Percentiles rank a stretch among this genome's conserved stretches.
phyloP scores from a whole-genome alignment of 2,888 invertebrate species.

The Leptinotarsa tumamoca region DNA sequence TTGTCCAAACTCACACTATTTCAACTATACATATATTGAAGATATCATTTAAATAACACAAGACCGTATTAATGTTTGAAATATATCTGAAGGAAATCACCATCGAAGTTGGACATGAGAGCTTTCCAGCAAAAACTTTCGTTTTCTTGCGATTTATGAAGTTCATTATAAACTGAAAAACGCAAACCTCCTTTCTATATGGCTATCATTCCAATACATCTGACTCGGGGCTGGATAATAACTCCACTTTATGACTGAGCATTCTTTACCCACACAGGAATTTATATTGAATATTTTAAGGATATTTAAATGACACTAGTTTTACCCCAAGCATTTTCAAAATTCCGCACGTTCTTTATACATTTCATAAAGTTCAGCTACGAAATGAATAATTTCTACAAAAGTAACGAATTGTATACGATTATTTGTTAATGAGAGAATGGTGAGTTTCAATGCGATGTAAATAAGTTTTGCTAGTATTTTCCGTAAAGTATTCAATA shows the following conservation, averaged over 20 bases:
- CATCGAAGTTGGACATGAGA: too few species aligned
- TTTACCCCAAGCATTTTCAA: background rate
- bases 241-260: constrained; percentile 7
- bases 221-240: constrained; percentile 1
- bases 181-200: background rate
- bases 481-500: background rate
- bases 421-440: background rate
- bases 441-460: background rate
- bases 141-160: too few species aligned
- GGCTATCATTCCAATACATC: background rate
- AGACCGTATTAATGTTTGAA: too few species aligned
- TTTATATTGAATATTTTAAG: constrained; percentile 34
- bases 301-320: constrained; percentile 40
- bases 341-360: background rate
- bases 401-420: background rate
- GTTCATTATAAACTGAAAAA: background rate
- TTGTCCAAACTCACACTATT: too few species aligned
- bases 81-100: too few species aligned
- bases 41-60: too few species aligned
- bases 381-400: background rate
- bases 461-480: background rate
- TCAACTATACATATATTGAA: too few species aligned
- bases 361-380: background rate
- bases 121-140: too few species aligned
- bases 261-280: constrained; percentile 27